These are phyloP conservation scores for Diabrotica undecimpunctata DNA, from an alignment of 1,140 invertebrate genomes.

Conservation along the genomic window DNA sequence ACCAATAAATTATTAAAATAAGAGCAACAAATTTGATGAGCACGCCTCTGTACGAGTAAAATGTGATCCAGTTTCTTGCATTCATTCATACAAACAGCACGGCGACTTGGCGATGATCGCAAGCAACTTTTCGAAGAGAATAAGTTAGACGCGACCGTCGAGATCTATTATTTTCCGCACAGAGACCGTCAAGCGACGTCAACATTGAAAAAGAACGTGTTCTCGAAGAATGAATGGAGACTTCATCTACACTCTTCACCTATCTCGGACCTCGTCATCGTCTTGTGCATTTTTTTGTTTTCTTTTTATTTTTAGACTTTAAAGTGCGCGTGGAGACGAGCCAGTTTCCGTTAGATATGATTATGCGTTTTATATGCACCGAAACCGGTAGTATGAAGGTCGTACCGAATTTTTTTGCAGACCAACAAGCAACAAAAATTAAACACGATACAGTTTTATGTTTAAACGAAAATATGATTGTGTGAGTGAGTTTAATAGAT, in stretches of 20 bases:
- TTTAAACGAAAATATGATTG: no score
- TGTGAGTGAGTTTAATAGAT: no score
- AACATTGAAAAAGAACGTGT: slow-evolving; percentile 2
- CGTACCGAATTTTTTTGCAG: neutral
- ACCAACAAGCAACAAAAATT: no score
- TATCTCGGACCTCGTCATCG: neutral
- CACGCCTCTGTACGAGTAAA: neutral
- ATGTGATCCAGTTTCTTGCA: neutral
- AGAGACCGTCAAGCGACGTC: neutral
- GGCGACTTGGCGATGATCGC: neutral
- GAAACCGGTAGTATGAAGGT: neutral
- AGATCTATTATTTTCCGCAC: neutral
- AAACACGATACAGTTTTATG: no score
- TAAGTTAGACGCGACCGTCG: neutral
- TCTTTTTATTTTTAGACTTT: neutral
- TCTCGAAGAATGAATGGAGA: neutral
- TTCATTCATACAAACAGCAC: neutral
- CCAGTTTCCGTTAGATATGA: neutral
- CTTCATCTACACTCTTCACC: neutral
- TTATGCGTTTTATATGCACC: neutral
- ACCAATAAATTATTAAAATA: no score
- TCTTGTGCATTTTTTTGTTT: neutral
- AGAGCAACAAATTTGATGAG: neutral
- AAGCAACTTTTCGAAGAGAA: neutral
- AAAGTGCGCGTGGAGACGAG: neutral